Evolutionary conservation across 2,888 invertebrate genomes (phyloP).

Genomic region (Netelia melanura): DNA sequence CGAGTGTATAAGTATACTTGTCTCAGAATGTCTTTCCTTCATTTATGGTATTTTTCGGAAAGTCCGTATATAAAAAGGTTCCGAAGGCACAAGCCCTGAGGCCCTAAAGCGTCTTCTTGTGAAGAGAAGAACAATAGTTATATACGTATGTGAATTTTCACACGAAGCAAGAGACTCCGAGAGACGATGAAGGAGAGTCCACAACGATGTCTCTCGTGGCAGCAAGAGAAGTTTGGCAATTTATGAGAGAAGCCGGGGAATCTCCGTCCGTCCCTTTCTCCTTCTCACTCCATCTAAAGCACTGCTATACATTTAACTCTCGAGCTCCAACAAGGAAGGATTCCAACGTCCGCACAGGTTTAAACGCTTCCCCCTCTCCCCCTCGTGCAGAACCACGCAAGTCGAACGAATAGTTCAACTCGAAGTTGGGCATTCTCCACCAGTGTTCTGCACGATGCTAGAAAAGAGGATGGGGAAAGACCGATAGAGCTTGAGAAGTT

Average conservation of each 20-base stretch:
- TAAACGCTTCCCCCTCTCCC: slow-evolving; percentile 73
- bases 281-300: slow-evolving; percentile 27
- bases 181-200: slow-evolving; percentile 57
- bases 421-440: slow-evolving; percentile 71
- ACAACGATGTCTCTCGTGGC: slow-evolving; percentile 59
- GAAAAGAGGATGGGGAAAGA: neutral
- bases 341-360: slow-evolving; percentile 76
- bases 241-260: slow-evolving; percentile 63
- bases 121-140: slow-evolving; percentile 3
- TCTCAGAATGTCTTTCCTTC: too few relatives aligned
- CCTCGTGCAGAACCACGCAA: slow-evolving; percentile 24
- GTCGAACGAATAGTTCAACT: slow-evolving; percentile 76
- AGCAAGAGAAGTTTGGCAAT: slow-evolving; percentile 73
- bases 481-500: too few relatives aligned
- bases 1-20: too few relatives aligned
- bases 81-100: neutral
- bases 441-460: neutral
- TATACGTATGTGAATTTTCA: neutral
- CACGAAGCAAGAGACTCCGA: slow-evolving; percentile 28
- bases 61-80: neutral
- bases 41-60: too few relatives aligned
- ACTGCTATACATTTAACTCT: slow-evolving; percentile 52
- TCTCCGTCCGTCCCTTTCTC: slow-evolving; percentile 56
- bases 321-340: slow-evolving; percentile 73
- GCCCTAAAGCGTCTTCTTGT: neutral